phyloP scores from a whole-genome alignment of 1,140 invertebrate species.

The Drosophila miranda region DNA sequence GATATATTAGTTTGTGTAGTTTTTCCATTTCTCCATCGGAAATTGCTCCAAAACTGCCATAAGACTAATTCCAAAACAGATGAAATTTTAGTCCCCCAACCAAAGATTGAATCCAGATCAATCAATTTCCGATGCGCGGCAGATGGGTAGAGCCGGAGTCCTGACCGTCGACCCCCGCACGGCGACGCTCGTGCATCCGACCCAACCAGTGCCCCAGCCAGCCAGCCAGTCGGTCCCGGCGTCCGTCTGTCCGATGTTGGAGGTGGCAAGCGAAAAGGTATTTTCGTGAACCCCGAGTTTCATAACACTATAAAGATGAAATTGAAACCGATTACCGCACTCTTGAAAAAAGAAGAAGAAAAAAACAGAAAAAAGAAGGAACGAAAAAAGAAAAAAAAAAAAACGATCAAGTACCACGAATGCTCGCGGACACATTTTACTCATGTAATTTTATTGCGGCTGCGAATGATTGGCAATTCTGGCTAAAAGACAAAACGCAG shows the following conservation, averaged over 20 bases:
- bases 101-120: too few species aligned
- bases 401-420: slow-evolving; percentile 78
- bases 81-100: too few species aligned
- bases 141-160: too few species aligned
- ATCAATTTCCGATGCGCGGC: too few species aligned
- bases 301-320: slow-evolving; percentile 80
- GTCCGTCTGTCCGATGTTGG: not conserved
- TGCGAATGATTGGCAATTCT: slow-evolving; percentile 79
- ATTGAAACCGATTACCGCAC: slow-evolving; percentile 82
- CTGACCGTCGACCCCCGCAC: too few species aligned
- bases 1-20: too few species aligned
- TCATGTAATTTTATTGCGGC: slow-evolving; percentile 80
- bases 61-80: too few species aligned
- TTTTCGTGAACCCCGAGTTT: slow-evolving; percentile 56
- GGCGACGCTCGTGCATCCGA: slow-evolving; percentile 11
- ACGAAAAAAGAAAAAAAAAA: slow-evolving; percentile 23
- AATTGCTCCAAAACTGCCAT: too few species aligned
- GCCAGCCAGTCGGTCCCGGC: not conserved
- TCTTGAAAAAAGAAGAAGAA: slow-evolving; percentile 52
- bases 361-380: too few species aligned
- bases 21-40: too few species aligned
- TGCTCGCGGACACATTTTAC: slow-evolving; percentile 80
- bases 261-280: slow-evolving; percentile 50
- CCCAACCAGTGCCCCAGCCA: not conserved
- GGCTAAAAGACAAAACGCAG: slow-evolving; percentile 73